Evolutionary conservation across 2,888 invertebrate species (phyloP).

Genomic region (Lissonota sp.): DNA sequence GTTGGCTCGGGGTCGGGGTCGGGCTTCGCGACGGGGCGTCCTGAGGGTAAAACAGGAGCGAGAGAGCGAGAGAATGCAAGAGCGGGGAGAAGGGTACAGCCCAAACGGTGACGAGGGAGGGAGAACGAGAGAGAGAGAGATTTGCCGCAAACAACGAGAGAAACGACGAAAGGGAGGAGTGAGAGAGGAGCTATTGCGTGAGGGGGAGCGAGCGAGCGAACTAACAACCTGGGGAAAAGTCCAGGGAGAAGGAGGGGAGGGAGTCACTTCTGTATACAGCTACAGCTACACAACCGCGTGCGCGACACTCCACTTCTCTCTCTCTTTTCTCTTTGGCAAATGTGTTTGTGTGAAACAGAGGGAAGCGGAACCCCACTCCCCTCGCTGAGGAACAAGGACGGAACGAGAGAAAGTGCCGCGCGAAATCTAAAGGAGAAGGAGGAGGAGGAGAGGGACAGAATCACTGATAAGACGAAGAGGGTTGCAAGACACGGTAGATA

Average conservation of each 20-base stretch:
- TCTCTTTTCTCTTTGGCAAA: constrained; percentile 31
- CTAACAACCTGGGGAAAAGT: too few relatives aligned
- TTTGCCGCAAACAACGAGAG: constrained; percentile 52
- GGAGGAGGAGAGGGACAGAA: constrained; percentile 50
- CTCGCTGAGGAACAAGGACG: constrained; percentile 34
- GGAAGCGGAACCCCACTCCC: constrained; percentile 40
- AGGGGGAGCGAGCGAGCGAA: too few relatives aligned
- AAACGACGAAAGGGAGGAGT: constrained; percentile 50
- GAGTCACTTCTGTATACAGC: too few relatives aligned
- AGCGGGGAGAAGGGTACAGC: constrained; percentile 44
- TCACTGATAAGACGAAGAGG: constrained; percentile 62
- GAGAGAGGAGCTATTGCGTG: constrained; percentile 3
- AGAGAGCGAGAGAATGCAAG: constrained; percentile 56
- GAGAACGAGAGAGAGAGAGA: constrained; percentile 61
- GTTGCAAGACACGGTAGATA: constrained; percentile 70
- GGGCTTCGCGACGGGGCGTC: constrained; percentile 62
- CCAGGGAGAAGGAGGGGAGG: too few relatives aligned
- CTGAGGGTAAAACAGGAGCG: constrained; percentile 47
- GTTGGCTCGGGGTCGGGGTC: constrained; percentile 60
- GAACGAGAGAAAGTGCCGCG: constrained; percentile 44
- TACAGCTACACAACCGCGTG: too few relatives aligned
- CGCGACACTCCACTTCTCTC: too few relatives aligned
- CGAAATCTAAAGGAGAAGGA: constrained; percentile 10
- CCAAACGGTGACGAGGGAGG: constrained; percentile 44
- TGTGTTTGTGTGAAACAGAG: constrained; percentile 5